Evolutionary conservation across 2,797 vertebrate genomes (phyloP), one percentile per base, ranked within the genome.

Genomic region (Danio jaintianensis): DNA sequence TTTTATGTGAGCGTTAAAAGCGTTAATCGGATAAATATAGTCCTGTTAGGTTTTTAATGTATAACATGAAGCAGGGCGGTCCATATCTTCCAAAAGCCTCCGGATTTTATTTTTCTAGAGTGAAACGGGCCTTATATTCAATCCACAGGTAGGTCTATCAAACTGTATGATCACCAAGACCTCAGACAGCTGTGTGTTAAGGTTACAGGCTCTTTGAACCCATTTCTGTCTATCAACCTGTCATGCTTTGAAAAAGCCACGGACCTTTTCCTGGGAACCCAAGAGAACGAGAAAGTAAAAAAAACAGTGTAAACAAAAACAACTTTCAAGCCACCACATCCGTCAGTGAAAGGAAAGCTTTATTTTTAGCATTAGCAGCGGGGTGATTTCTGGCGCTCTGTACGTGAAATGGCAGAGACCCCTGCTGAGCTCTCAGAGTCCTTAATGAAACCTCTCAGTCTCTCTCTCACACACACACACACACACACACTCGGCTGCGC

Each of bases 391-490:
- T 61, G 42, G 48, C 69, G 3, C 47, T 53, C 56, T 69, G 52
- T 50, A 64, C 9, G 56, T 64, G 62, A 61, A 69, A 64, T 73
- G 47, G 69, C 72, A 68, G 74, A 77, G 72, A 75, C 64, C 75
- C 80, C 71, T 75, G 47, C 48, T 53, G 66, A 59, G 79, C 67
- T 81, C 43, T 80, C 61, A 4, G 56, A 77, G 67, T 74, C 50
- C 58, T 82, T 82, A 80, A 80, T 74, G 64, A 76, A 80, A 80
- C 38, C 11, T 15, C 77, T 82, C 48, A 62, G 63, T 74, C 59
- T 83, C 61, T 79, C 74, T 29, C n/a, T n/a, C n/a, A n/a, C n/a
- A n/a, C n/a, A n/a, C n/a, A n/a, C n/a, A n/a, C n/a, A n/a, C 29
- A 29, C 29, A 29, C 29, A 47, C 79, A 50, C 53, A 13, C 53